These are phyloP conservation scores for Andrena minutula DNA, from an alignment of 2,888 invertebrate genomes.

Conservation along the genomic window DNA sequence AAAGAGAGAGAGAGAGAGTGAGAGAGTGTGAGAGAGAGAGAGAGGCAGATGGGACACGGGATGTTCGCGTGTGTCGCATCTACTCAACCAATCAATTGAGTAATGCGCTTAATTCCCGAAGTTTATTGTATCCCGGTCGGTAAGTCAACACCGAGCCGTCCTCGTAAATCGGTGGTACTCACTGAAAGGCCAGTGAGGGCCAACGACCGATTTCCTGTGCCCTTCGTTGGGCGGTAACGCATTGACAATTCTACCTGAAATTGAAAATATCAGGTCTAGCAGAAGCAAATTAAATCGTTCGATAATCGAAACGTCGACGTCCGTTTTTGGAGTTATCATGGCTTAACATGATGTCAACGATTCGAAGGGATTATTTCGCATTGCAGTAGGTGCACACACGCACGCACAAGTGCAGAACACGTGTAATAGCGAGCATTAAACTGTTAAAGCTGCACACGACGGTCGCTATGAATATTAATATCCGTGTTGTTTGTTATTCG, in stretches of 20 bases:
- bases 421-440: background rate
- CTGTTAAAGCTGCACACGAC: background rate
- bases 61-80: slow-evolving; percentile 14
- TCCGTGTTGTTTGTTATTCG: too few relatives aligned
- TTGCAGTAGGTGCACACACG: background rate
- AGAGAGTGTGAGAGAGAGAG: too few relatives aligned
- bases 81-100: slow-evolving; percentile 49
- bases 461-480: too few relatives aligned
- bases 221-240: slow-evolving; percentile 49
- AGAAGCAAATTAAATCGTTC: background rate
- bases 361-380: background rate
- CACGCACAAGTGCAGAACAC: background rate
- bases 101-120: slow-evolving; percentile 59
- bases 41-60: background rate
- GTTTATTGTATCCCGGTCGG: slow-evolving; percentile 52
- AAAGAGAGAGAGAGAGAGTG: background rate
- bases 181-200: slow-evolving; percentile 47
- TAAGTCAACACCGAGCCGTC: slow-evolving; percentile 50
- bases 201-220: slow-evolving; percentile 53
- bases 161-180: slow-evolving; percentile 58
- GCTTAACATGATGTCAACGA: background rate
- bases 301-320: background rate
- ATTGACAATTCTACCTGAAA: slow-evolving; percentile 53
- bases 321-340: background rate
- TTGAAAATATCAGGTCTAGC: slow-evolving; percentile 39